Conservation (phyloP, 2,888 invertebrate species). For the Drosophila fulvimacula region DNA sequence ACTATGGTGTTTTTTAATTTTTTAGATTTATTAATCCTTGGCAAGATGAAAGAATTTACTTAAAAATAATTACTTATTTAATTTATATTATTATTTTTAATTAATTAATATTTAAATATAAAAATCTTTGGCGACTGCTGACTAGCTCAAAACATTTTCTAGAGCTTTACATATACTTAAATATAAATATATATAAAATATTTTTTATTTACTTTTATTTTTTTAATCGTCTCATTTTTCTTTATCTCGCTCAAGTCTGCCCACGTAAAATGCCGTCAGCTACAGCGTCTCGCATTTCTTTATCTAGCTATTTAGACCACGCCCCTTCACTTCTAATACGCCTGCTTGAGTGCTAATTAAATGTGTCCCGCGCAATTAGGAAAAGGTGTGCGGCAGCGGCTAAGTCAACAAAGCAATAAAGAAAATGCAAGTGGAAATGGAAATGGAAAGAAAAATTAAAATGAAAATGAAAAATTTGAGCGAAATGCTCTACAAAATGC, state of each 20-base stretch:
- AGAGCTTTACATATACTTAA: not conserved
- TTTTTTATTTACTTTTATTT: not conserved
- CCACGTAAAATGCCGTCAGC: not conserved
- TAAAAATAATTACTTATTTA: not conserved
- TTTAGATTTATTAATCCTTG: no score
- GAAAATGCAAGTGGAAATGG: slow-evolving; percentile 37
- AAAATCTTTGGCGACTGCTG: no score
- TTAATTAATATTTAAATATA: no score
- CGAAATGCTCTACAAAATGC: slow-evolving; percentile 49
- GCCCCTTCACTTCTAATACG: not conserved
- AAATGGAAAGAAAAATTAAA: slow-evolving; percentile 32
- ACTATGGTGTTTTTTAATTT: not conserved
- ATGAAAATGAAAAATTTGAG: slow-evolving; percentile 34
- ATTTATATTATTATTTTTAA: not conserved
- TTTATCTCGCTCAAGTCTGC: not conserved
- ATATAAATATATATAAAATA: not conserved
- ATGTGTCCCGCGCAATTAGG: slow-evolving; percentile 62
- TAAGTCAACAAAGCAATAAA: slow-evolving; percentile 37
- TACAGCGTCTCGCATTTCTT: not conserved
- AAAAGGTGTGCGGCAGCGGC: slow-evolving; percentile 25
- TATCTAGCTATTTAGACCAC: not conserved
- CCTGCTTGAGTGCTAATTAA: slow-evolving; percentile 57
- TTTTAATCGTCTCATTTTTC: not conserved
- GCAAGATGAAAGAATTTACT: no score
- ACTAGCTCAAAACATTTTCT: not conserved